Base-by-base conservation (phyloP, 2,113 vertebrate genomes). In the Anguilla japonica region DNA sequence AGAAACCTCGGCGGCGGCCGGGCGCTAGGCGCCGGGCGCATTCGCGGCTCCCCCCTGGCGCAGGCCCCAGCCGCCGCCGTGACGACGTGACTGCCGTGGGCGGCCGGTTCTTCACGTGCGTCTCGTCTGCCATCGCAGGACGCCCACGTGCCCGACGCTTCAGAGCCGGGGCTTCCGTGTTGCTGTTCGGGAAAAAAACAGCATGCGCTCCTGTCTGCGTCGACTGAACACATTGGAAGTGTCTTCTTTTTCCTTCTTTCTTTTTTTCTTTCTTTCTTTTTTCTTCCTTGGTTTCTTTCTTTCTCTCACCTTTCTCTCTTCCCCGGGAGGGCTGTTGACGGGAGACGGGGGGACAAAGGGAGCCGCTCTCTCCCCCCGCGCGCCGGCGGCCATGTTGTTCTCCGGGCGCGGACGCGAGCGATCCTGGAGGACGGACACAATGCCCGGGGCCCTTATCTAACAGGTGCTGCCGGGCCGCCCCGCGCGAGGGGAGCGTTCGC, bases 391-490 rank as follows among this genome's bases (percentile, higher is more conserved):
- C 71, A 75, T 34, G 11, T 75, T 83, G 82, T 57, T 56, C 29
- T 57, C 16, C n/a, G 22, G 34, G 82, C 20, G 82, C 4, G 60
- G 41, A 39, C 57, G 26, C 46, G 39, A 15, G 50, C 20, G 50
- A 57, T 57, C 41, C 81, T 34, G 50, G 29, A 83, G 82, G 15
- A 60, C 14, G 5, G 50, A 20, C n/a, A 83, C 50, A 83, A 83
- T 29, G 82, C 50, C 39, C 46, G 15, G 50, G 82, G 34, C 22
- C 29, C 82, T 40, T 50, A 18, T 14, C 50, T 39, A 60, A 56
- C 82, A 83, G 82, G 82, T 83, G 82, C 15, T 83, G 6, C 50
- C 60, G 82, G 14, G 71, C 29, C n/a, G 29, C n/a, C 34, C 71
- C 71, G 34, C 71, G 13, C 11, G 29, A 57, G 50, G 82, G 50